Evolutionary conservation across 2,113 vertebrate species (phyloP).

Genomic region (Gracilinanus agilis): DNA sequence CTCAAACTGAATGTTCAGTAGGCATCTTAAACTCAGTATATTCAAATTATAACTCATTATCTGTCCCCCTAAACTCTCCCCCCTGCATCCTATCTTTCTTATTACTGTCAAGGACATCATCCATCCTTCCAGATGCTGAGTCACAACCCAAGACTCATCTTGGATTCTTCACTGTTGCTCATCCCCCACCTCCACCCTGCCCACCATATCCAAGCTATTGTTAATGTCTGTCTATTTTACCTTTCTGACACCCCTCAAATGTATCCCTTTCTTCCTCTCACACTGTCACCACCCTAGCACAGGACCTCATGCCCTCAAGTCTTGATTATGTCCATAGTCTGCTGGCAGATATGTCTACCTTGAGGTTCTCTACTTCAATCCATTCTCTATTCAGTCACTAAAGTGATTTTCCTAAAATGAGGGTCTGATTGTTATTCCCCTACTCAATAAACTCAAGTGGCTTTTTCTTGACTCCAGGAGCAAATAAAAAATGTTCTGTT

Average conservation of each 20-base stretch:
- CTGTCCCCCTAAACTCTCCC: neutral
- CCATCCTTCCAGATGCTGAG: neutral
- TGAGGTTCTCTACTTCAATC: neutral
- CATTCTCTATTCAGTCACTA: neutral
- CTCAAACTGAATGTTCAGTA: neutral
- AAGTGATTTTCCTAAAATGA: neutral
- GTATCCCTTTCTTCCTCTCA: neutral
- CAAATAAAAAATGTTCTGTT: neutral
- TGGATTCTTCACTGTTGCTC: neutral
- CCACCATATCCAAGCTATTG: neutral
- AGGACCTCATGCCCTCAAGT: neutral
- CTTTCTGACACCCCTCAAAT: neutral
- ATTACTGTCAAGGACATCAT: neutral
- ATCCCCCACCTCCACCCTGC: neutral
- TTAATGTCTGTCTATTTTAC: neutral
- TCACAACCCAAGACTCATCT: neutral
- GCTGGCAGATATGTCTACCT: neutral
- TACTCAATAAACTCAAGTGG: neutral
- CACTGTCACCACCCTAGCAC: neutral
- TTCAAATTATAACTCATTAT: neutral
- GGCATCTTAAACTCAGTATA: neutral
- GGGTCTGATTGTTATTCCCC: neutral
- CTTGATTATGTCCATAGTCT: neutral
- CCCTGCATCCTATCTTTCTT: neutral
- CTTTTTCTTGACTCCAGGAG: neutral